A percentile compares a stretch with the other conserved stretches of the same genome.
Conservation (phyloP, 2,113 vertebrate genomes). For the Amblyornis subalaris region DNA sequence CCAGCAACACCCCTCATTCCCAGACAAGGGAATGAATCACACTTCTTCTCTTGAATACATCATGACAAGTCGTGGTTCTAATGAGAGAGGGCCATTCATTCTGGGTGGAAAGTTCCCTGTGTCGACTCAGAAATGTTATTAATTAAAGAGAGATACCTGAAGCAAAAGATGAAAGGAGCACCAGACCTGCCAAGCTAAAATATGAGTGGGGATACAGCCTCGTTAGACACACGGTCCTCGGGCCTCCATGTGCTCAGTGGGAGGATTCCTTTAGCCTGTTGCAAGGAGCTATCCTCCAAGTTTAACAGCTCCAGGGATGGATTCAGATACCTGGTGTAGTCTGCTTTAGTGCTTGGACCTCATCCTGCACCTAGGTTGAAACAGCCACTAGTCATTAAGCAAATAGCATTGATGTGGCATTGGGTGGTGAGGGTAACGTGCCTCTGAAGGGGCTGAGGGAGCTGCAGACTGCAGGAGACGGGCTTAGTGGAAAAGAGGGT, state of each 20-base stretch:
- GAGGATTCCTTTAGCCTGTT: slow-evolving; percentile 52
- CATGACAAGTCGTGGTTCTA: slow-evolving; percentile 78
- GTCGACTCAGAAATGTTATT: slow-evolving; percentile 75
- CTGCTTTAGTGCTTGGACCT: not conserved
- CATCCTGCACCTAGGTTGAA: not conserved
- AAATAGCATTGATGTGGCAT: not conserved
- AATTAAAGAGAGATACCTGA: slow-evolving; percentile 82
- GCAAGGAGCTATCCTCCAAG: slow-evolving; percentile 41
- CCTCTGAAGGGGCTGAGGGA: not conserved
- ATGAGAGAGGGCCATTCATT: slow-evolving; percentile 82
- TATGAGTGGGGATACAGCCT: slow-evolving; percentile 71
- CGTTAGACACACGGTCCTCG: slow-evolving; percentile 70
- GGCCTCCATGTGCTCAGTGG: slow-evolving; percentile 32
- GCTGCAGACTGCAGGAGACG: not conserved
- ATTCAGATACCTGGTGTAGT: not conserved
- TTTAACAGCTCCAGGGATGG: slow-evolving; percentile 9
- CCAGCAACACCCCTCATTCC: slow-evolving; percentile 58
- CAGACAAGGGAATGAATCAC: slow-evolving; percentile 76
- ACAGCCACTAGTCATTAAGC: not conserved
- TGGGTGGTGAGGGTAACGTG: not conserved
- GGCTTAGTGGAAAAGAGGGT: not conserved
- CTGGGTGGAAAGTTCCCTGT: slow-evolving; percentile 76
- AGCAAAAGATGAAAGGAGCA: slow-evolving; percentile 70
- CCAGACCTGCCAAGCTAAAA: slow-evolving; percentile 74
- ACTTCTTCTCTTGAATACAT: slow-evolving; percentile 74